A percentile compares a stretch with the other conserved stretches of the same genome.
Evolutionary conservation across 2,888 invertebrate genomes (phyloP).

Genomic region (Trilocha varians): DNA sequence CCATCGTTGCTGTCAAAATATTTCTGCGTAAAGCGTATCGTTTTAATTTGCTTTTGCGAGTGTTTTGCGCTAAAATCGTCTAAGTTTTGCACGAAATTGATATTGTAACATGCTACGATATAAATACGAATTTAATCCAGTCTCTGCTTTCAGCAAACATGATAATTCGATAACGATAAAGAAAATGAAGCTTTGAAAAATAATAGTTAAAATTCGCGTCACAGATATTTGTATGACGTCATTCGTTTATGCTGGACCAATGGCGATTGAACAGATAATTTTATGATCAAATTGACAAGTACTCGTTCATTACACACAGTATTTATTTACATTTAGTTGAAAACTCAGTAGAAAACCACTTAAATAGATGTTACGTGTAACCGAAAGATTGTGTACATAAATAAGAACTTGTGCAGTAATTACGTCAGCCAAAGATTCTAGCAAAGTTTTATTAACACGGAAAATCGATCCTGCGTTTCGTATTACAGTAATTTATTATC

Average conservation of each 20-base stretch:
- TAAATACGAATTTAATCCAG: no score
- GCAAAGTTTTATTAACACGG: slow-evolving; percentile 9
- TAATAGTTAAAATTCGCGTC: no score
- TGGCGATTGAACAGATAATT: slow-evolving; percentile 59
- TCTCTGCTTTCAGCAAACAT: no score
- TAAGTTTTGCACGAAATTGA: no score
- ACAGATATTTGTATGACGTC: slow-evolving; percentile 20
- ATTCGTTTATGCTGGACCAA: slow-evolving; percentile 46
- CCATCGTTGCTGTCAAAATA: no score
- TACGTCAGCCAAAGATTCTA: slow-evolving; percentile 23
- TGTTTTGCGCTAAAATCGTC: no score
- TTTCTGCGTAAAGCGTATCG: no score
- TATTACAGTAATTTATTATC: slow-evolving; percentile 31
- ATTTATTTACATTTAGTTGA: slow-evolving; percentile 53
- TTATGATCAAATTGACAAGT: slow-evolving; percentile 63
- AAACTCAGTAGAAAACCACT: slow-evolving; percentile 30
- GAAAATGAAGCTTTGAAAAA: no score
- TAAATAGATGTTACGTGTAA: slow-evolving; percentile 27
- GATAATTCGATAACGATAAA: no score
- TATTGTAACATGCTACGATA: no score
- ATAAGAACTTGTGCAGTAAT: slow-evolving; percentile 19
- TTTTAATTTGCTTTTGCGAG: no score
- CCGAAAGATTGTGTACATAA: slow-evolving; percentile 16
- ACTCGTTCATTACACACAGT: slow-evolving; percentile 30
- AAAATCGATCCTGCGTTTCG: slow-evolving; percentile 25